Evolutionary conservation across 2,888 invertebrate genomes (phyloP), one percentile per base, ranked within the genome.

Genomic region (Amphipoea oculea): DNA sequence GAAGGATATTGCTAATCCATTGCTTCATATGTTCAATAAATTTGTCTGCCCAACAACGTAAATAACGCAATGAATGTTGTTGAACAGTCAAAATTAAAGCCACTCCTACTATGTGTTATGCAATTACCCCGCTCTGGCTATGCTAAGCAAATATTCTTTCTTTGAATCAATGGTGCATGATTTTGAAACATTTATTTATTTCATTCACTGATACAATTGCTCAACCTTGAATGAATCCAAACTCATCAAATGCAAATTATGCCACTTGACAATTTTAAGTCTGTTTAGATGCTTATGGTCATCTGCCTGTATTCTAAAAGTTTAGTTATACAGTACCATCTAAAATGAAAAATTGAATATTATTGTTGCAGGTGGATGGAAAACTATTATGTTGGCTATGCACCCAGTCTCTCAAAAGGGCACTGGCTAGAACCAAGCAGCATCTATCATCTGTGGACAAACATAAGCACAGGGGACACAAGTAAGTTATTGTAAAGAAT

Each of bases 301-400:
- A 80, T 66, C 6, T 60, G 57, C n/a, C 20, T 73, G 1, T 62
- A 36, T 42, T 7, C 65, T 62, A 14, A 54, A 29, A 4, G 9
- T 54, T 17, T 36, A 9, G 54, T 71, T 62, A 3, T 23, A 2
- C 60, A 82, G 45, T 83, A 48, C 51, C 65, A 78, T 78, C 78
- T 78, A 83, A 68, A 82, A 73, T 82, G 65, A 84, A 67, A 84
- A 68, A 67, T 29, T 45, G 9, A 78, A 45, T 84, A 73, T 71
- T 82, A 82, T 81, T 77, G 81, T 90, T 91, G 75, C 96, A 99
- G 99, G 98, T 99, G 86, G 99, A 99, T 95, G 99, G 99, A 7
- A 99, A 99, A 95, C 96, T 99, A 81, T 97, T 99, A 54, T 99
- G 99, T 95, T 99, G 99, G 99, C 97, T 99, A 81, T 99, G 99